Evolutionary conservation across 2,113 vertebrate genomes (phyloP), one percentile per base, ranked within the genome.

Genomic region (Burhinus bistriatus): DNA sequence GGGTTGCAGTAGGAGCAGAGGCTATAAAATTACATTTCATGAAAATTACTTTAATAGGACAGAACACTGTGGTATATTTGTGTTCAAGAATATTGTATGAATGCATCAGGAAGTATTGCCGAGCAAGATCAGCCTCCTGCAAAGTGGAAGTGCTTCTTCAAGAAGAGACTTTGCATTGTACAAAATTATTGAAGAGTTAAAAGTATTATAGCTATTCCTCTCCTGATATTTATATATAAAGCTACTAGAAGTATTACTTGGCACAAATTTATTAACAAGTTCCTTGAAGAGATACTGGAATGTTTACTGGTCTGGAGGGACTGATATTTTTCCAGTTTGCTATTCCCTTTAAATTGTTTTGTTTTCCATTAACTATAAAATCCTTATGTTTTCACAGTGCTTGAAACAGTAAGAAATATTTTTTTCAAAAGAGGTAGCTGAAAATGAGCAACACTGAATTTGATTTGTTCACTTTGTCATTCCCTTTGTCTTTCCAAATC

Each of bases 231-330:
- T 95, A 93, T 84, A 89, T 51, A 44, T 58, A 79, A 91, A 92
- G 38, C 83, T 94, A 87, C 61, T 71, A 76, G 30, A 95, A 87
- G 61, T 84, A 91, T 73, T 84, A 94, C 84, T 93, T 93, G 83
- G 89, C 94, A 96, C 15, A 84, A 84, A 89, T 59, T n/a, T 75
- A 76, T 94, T 84, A 84, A 84, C 65, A 76, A 93, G 77, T 68
- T 91, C 73, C 65, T 95, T 94, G 70, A 95, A 95, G 84, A 96
- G 89, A 96, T 91, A 93, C 27, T 79, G 87, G 81, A 96, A 95
- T 55, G 52, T 87, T 87, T 89, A 79, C 38, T 89, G 57, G 89
- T 93, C 91, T 94, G 65, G 65, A 95, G 93, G 77, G 77, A 96
- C 77, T 83, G 40, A 76, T 19, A 45, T 90, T 94, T 95, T 93